Evolutionary conservation across 2,797 vertebrate genomes (phyloP), one percentile per base, ranked within the genome.

Genomic region (Pangasius larnaudii): DNA sequence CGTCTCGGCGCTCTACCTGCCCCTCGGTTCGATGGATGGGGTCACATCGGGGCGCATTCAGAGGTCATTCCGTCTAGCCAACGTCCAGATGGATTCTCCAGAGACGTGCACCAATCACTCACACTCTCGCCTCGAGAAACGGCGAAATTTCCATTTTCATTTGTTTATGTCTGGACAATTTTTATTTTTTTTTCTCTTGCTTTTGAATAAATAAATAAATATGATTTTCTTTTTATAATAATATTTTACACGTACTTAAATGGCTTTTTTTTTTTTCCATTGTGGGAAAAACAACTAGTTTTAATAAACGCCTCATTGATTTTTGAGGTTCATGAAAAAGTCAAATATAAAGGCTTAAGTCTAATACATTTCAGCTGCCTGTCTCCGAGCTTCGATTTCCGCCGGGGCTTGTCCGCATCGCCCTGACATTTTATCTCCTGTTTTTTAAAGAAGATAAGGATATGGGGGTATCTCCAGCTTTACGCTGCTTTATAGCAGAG

Each of bases 51-150:
- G 63, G 77, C 83, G 61, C 59, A 71, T 84, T 91, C 90, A 84
- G 87, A 89, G 90, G 91, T 91, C 91, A 89, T 53, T 63, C 88
- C 90, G 91, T 92, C 91, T 92, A 92, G 91, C 89, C 91, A 87
- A 58, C 74, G 87, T 91, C 89, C 91, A 92, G 90, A 92, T 90
- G 91, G 91, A 89, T 88, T 89, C 90, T 89, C 89, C 51, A 69
- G 91, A 91, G 90, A 91, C 88, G 10, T 46, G 19, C 59, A 65
- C 77, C 86, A 77, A 78, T 90, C 85, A 88, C 85, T 82, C 84
- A 81, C 87, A 49, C 65, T 65, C 88, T 86, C 83, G 53, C 82
- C 39, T 88, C 83, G 1, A 27, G 24, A 87, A 89, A 86, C 36
- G 51, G 59, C 18, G 33, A 18, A 6, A 61, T 88, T 87, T 87